Evolutionary conservation across 2,797 vertebrate species (phyloP).

Genomic region (Eulemur coronatus): DNA sequence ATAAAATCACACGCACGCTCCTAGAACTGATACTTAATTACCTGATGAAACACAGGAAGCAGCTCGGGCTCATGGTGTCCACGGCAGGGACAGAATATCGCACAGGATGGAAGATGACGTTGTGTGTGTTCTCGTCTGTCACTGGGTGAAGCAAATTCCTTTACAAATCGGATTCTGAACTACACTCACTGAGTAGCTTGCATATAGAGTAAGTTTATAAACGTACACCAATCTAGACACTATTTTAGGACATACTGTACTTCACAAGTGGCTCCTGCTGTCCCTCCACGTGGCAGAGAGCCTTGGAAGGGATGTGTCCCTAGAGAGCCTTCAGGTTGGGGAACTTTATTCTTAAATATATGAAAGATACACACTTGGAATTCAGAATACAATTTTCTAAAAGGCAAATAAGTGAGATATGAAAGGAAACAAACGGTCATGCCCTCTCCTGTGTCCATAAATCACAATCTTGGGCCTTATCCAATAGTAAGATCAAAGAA

Average conservation of each 20-base stretch:
- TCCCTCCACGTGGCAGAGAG: accelerated
- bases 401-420: not conserved
- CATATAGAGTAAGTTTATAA: accelerated
- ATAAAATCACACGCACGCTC: not conserved
- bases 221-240: not conserved
- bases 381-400: too few species aligned
- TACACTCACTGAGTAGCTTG: not conserved
- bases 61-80: not conserved
- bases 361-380: not conserved
- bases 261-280: too few species aligned
- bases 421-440: accelerated
- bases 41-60: not conserved
- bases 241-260: accelerated
- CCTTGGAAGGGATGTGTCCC: not conserved
- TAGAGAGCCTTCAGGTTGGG: not conserved
- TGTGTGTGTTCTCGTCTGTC: not conserved
- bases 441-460: too few species aligned
- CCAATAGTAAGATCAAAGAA: not conserved
- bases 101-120: not conserved
- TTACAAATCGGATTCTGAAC: not conserved
- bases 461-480: not conserved
- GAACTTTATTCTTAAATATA: not conserved
- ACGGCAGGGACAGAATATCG: not conserved
- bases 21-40: not conserved
- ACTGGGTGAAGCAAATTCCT: not conserved